Conservation (phyloP, 2,888 invertebrate genomes). For the Pristionchus arcanus region DNA sequence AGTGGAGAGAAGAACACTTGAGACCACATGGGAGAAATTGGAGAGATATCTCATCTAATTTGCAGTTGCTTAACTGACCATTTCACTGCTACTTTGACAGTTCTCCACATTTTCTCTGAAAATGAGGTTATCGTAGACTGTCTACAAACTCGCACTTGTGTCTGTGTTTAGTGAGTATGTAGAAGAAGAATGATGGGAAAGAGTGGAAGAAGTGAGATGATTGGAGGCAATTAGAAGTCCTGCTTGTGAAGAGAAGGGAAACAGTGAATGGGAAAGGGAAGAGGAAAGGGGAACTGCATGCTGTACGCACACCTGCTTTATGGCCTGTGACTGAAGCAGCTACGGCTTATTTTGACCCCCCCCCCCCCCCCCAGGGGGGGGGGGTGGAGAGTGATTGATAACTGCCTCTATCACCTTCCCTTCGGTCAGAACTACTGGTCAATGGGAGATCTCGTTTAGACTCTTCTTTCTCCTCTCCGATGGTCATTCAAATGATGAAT, state of each 20-base stretch:
- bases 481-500: background rate
- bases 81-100: background rate
- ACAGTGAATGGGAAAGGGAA: background rate
- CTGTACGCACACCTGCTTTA: constrained; percentile 38
- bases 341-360: background rate
- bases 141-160: background rate
- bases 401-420: constrained; percentile 1
- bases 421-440: background rate
- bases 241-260: background rate
- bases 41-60: background rate
- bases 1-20: constrained; percentile 34
- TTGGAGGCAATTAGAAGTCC: background rate
- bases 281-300: background rate
- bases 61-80: background rate
- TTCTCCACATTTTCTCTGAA: background rate
- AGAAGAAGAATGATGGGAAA: background rate
- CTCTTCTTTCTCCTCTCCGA: background rate
- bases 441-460: background rate
- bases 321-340: constrained; percentile 19
- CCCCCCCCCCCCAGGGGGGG: background rate
- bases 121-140: background rate
- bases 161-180: background rate
- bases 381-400: constrained; percentile 11
- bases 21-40: constrained; percentile 31
- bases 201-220: constrained; percentile 14